Evolutionary conservation across 37 sponge, comb jelly and placozoan genomes (phyloP), one percentile per base, ranked within the genome.

Genomic region (Petrosia ficiformis): DNA sequence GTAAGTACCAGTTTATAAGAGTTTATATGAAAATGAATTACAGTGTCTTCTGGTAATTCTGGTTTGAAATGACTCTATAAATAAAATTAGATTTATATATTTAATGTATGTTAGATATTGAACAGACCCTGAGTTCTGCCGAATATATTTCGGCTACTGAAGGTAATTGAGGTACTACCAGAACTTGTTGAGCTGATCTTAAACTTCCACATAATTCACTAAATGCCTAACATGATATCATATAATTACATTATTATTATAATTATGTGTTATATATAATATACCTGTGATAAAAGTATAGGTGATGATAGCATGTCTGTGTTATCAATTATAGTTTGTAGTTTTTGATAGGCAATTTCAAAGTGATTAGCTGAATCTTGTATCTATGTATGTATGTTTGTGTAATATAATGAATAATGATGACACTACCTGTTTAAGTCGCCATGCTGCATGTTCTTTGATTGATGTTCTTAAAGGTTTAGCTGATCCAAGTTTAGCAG

Each of bases 401-500:
- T n/a, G n/a, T n/a, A n/a, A n/a, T n/a, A 31, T 41, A 26, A 3
- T 3, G 43, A 6, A 11, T 43, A 35, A 28, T 5, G 57, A 35
- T 32, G 25, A 28, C 22, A 41, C 24, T 43, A 89, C 90, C 83
- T 91, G 92, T 75, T 78, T 73, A 21, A 91, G 83, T 78, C 75
- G 86, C 86, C 82, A 78, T 26, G 92, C 86, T 4, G 75, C 66
- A 52, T 91, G 92, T 42, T 91, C 92, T 42, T 82, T 82, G 74
- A 91, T 91, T 44, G 70, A 52, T 0, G 92, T 82, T 36, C 72
- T 79, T 21, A 79, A 66, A 0, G 75, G 63, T 42, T 74, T 77
- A 59, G 58, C 44, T 6, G 73, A 65, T 8, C 78, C 77, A 24
- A 26, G 63, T 32, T 80, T 24, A 29, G 83, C 82, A 10, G 86